Percentiles rank a stretch among this genome's conserved stretches.
These are phyloP conservation scores for Papilio gigon DNA, from an alignment of 2,888 invertebrate species.

Conservation along the genomic window DNA sequence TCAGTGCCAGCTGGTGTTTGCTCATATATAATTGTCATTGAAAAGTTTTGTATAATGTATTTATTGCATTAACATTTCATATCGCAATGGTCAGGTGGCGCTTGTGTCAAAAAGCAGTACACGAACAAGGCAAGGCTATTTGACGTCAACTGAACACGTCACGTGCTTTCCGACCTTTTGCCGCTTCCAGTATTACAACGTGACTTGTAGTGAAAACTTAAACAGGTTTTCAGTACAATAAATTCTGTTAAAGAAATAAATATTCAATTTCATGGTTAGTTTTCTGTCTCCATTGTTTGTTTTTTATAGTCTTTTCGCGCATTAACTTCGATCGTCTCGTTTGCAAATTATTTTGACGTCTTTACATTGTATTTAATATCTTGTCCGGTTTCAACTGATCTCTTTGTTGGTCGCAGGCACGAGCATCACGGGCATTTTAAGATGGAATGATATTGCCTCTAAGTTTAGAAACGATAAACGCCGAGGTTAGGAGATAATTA, in stretches of 20 bases:
- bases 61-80: constrained; percentile 27
- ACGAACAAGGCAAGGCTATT: constrained; percentile 53
- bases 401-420: not conserved
- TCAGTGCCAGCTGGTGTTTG: not conserved
- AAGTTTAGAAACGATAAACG: constrained; percentile 11
- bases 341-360: constrained; percentile 8
- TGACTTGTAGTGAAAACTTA: constrained; percentile 41
- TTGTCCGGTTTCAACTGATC: not conserved
- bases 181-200: constrained; percentile 45
- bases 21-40: constrained; percentile 3
- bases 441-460: constrained; percentile 7
- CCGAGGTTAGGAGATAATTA: constrained; percentile 41
- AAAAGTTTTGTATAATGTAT: constrained; percentile 21
- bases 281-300: constrained; percentile 21
- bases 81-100: constrained; percentile 39
- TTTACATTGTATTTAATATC: constrained; percentile 22
- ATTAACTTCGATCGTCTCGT: not conserved
- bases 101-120: constrained; percentile 43
- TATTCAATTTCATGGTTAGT: constrained; percentile 21
- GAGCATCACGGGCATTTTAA: not conserved
- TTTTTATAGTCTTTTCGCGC: constrained; percentile 1
- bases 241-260: constrained; percentile 4
- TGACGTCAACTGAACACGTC: constrained; percentile 60
- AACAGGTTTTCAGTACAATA: constrained; percentile 31
- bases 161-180: constrained; percentile 63